Conservation (phyloP, 2,113 vertebrate species). For the Mellivora capensis region DNA sequence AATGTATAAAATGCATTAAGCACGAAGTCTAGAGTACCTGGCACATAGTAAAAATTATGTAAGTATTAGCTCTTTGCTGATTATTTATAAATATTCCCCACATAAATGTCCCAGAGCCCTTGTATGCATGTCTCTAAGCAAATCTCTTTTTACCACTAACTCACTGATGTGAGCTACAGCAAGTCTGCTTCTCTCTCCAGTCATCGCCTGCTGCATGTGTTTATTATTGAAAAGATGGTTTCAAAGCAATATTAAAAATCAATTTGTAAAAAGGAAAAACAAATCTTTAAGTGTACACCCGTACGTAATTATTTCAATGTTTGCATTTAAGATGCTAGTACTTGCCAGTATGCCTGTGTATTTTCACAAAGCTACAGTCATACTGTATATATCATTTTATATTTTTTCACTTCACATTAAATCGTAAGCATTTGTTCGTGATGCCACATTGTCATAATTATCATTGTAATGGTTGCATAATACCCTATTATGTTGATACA, state of each 20-base stretch:
- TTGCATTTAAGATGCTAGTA: neutral
- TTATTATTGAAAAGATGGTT: slow-evolving; percentile 50
- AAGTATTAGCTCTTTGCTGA: neutral
- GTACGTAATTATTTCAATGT: slow-evolving; percentile 38
- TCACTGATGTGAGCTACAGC: slow-evolving; percentile 10
- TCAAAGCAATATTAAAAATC: slow-evolving; percentile 60
- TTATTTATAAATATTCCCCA: slow-evolving; percentile 1
- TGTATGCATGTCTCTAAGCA: neutral
- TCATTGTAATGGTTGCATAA: slow-evolving; percentile 42
- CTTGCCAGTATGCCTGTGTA: neutral
- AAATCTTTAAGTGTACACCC: neutral
- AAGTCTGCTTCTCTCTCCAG: neutral
- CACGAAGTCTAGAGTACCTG: neutral
- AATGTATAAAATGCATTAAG: neutral
- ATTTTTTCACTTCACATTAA: slow-evolving; percentile 55
- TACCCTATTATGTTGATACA: slow-evolving; percentile 30
- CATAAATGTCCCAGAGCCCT: slow-evolving; percentile 3
- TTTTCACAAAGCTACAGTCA: slow-evolving; percentile 34
- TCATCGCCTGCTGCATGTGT: neutral
- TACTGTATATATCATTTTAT: slow-evolving; percentile 1
- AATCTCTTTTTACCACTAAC: slow-evolving; percentile 28
- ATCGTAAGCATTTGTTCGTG: slow-evolving; percentile 61
- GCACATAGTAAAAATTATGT: neutral
- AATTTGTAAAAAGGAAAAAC: slow-evolving; percentile 38
- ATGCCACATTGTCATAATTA: slow-evolving; percentile 59